These are phyloP conservation scores for Odontocolon sp. DNA, from an alignment of 2,888 invertebrate species.

Conservation along the genomic window DNA sequence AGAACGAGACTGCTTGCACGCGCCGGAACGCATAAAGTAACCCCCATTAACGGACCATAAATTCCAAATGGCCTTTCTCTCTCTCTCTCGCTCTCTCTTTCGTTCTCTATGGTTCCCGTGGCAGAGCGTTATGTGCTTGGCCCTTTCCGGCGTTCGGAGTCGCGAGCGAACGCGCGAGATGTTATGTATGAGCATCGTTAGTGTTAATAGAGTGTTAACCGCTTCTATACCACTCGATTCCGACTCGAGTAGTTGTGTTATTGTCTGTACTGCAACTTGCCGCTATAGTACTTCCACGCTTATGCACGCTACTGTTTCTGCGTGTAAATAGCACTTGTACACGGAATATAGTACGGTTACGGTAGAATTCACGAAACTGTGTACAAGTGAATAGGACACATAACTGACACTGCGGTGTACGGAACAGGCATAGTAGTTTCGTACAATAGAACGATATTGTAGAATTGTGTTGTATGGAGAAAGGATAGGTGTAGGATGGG, in stretches of 20 bases:
- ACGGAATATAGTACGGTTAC: not conserved
- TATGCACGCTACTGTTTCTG: slow-evolving; percentile 69
- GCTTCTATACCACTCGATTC: slow-evolving; percentile 78
- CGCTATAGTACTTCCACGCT: slow-evolving; percentile 72
- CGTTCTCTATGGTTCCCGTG: too few species aligned
- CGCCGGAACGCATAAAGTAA: slow-evolving; percentile 77
- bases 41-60: slow-evolving; percentile 79
- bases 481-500: not conserved
- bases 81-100: slow-evolving; percentile 52
- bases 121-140: slow-evolving; percentile 26
- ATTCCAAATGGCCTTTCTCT: slow-evolving; percentile 71
- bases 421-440: slow-evolving; percentile 8
- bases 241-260: slow-evolving; percentile 63
- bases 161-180: slow-evolving; percentile 63
- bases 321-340: slow-evolving; percentile 24
- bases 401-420: slow-evolving; percentile 9
- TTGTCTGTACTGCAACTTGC: slow-evolving; percentile 29
- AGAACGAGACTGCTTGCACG: slow-evolving; percentile 69
- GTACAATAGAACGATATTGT: slow-evolving; percentile 36
- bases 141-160: slow-evolving; percentile 53
- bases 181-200: slow-evolving; percentile 81
- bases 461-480: slow-evolving; percentile 25
- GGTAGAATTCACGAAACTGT: slow-evolving; percentile 54
- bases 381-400: slow-evolving; percentile 49
- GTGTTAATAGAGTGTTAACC: slow-evolving; percentile 81